phyloP scores from a whole-genome alignment of 1,140 invertebrate genomes.

The Drosophila ogumai region DNA sequence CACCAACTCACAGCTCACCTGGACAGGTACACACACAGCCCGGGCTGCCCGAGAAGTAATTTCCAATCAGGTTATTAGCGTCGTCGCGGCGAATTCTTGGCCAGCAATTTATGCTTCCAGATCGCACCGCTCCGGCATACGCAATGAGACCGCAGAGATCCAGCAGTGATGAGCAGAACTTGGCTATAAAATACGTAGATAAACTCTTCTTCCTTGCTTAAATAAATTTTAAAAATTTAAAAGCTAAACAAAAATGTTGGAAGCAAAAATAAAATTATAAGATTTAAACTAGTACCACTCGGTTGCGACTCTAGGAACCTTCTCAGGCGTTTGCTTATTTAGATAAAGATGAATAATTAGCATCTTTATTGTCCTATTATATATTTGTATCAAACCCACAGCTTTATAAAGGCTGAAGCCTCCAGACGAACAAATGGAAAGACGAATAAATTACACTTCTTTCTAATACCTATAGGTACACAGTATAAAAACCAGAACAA shows the following conservation, averaged over 20 bases:
- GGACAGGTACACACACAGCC: slow-evolving; percentile 6
- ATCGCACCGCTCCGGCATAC: slow-evolving; percentile 62
- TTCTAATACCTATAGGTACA: no score
- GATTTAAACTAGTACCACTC: not conserved
- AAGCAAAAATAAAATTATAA: no score
- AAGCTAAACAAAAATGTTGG: not conserved
- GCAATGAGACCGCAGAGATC: slow-evolving; percentile 53
- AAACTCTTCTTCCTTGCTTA: not conserved
- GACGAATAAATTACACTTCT: no score
- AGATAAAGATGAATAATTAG: not conserved
- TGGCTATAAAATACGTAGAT: slow-evolving; percentile 1
- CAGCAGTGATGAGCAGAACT: slow-evolving; percentile 4
- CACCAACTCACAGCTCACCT: slow-evolving; percentile 2
- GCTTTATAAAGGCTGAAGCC: no score
- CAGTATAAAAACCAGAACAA: no score
- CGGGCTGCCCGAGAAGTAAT: slow-evolving; percentile 13
- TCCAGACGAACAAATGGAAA: no score
- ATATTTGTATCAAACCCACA: no score
- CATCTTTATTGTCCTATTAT: not conserved
- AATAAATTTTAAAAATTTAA: not conserved
- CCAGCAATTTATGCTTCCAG: slow-evolving; percentile 65
- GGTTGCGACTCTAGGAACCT: not conserved
- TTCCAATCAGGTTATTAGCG: slow-evolving; percentile 70
- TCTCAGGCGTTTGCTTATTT: not conserved
- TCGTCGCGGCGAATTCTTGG: slow-evolving; percentile 61